A percentile compares a stretch with the other conserved stretches of the same genome.
Conservation (phyloP, 2,797 vertebrate genomes). For the Remorina albescens region DNA sequence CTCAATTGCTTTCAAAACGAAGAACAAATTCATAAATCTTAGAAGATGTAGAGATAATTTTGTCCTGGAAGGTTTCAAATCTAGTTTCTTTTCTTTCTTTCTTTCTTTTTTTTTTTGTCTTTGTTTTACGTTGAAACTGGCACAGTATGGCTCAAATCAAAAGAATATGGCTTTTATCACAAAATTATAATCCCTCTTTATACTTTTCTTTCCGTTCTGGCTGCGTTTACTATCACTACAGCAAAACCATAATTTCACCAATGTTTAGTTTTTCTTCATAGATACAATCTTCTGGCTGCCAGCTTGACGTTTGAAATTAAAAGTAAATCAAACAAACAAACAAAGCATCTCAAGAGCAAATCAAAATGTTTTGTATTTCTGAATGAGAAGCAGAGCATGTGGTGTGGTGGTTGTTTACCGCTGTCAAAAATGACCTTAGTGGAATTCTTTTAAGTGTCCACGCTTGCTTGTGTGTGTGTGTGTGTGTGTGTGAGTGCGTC, state of each 20-base stretch:
- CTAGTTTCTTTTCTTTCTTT: too few relatives aligned
- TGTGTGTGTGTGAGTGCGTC: background rate
- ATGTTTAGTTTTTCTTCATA: conserved; percentile 75
- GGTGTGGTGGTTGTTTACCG: conserved; percentile 59
- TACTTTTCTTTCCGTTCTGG: conserved; percentile 65
- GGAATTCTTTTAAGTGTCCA: conserved; percentile 40
- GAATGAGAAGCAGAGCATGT: conserved; percentile 77
- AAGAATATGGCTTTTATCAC: conserved; percentile 69
- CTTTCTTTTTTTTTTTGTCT: conserved; percentile 53
- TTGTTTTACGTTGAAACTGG: conserved; percentile 64
- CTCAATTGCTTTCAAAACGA: conserved; percentile 78
- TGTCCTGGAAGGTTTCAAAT: conserved; percentile 72
- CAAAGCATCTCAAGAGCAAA: conserved; percentile 63
- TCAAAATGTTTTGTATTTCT: conserved; percentile 75
- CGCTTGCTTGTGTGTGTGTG: background rate
- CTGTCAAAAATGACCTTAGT: conserved; percentile 69
- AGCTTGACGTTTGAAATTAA: conserved; percentile 66
- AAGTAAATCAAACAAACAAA: conserved; percentile 80
- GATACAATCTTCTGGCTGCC: conserved; percentile 69
- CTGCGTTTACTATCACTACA: conserved; percentile 61
- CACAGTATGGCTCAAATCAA: conserved; percentile 60
- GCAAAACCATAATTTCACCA: conserved; percentile 71
- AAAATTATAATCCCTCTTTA: conserved; percentile 60
- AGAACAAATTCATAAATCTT: conserved; percentile 80
- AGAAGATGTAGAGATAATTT: conserved; percentile 72